Percentiles rank a stretch among this genome's conserved stretches.
Evolutionary conservation across 2,113 vertebrate genomes (phyloP).

Genomic region (Accipiter cooperii): DNA sequence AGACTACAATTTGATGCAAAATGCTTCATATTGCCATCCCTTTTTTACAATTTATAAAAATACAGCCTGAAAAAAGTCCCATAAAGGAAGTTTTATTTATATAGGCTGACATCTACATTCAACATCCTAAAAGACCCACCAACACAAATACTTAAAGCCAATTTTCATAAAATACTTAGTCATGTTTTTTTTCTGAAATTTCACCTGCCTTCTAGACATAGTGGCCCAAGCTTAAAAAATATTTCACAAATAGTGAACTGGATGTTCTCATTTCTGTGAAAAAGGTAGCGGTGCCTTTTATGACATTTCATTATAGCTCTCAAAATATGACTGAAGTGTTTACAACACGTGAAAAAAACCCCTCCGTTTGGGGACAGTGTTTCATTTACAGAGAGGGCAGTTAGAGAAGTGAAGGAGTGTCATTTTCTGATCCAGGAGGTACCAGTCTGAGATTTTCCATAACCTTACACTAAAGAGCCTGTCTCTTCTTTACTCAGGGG

Average conservation of each 20-base stretch:
- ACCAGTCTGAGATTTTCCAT: neutral
- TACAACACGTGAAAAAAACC: neutral
- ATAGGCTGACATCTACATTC: neutral
- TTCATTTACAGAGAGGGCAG: neutral
- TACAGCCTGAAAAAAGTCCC: neutral
- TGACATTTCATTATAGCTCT: neutral
- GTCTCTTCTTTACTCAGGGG: neutral
- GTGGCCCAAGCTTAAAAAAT: neutral
- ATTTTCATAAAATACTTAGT: neutral
- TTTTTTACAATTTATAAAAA: neutral
- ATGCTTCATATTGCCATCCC: neutral
- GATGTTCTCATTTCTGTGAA: neutral
- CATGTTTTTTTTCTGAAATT: neutral
- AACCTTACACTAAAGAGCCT: neutral
- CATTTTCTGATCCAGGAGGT: neutral
- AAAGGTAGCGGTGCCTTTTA: neutral
- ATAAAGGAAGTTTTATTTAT: neutral
- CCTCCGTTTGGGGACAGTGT: accelerated
- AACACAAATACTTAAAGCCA: neutral
- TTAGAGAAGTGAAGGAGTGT: neutral
- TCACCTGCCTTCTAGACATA: neutral
- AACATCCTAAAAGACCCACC: neutral
- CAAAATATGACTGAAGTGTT: neutral
- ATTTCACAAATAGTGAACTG: neutral
- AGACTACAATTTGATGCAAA: neutral